A percentile compares a stretch with the other conserved stretches of the same genome.
Conservation (phyloP, 2,888 invertebrate species). For the Cataglyphis albicans region DNA sequence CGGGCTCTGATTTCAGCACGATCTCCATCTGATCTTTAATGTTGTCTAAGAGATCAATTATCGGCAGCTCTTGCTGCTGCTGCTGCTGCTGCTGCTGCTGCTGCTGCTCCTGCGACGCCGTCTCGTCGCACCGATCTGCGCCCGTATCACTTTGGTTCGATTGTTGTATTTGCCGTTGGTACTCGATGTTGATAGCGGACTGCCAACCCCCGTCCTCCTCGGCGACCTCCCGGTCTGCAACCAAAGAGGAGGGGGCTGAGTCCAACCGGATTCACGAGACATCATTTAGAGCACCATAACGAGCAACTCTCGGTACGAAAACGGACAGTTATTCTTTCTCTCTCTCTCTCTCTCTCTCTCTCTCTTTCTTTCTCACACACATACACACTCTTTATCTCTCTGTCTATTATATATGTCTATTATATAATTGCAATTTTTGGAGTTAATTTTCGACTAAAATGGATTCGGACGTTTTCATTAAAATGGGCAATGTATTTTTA, state of each 20-base stretch:
- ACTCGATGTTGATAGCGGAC: conserved; percentile 80
- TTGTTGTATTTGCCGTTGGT: conserved; percentile 76
- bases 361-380: conserved; percentile 6
- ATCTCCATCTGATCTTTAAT: conserved; percentile 83
- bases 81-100: no score
- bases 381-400: conserved; percentile 4
- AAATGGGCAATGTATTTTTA: conserved; percentile 5
- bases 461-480: conserved; percentile 4
- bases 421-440: background rate
- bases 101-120: conserved; percentile 54
- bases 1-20: conserved; percentile 81
- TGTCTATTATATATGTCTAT: background rate
- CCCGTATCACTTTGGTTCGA: conserved; percentile 75
- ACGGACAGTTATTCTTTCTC: conserved; percentile 10
- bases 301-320: conserved; percentile 58
- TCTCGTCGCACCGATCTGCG: conserved; percentile 72
- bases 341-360: background rate
- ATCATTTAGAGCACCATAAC: conserved; percentile 55
- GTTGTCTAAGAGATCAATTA: conserved; percentile 83
- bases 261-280: conserved; percentile 79
- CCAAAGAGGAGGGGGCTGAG: conserved; percentile 86
- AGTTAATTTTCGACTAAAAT: background rate
- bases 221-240: conserved; percentile 86
- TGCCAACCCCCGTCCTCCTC: conserved; percentile 86
- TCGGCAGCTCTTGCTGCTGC: conserved; percentile 78